These are phyloP conservation scores for Xiphias gladius DNA, from an alignment of 2,113 vertebrate genomes.

Conservation along the genomic window DNA sequence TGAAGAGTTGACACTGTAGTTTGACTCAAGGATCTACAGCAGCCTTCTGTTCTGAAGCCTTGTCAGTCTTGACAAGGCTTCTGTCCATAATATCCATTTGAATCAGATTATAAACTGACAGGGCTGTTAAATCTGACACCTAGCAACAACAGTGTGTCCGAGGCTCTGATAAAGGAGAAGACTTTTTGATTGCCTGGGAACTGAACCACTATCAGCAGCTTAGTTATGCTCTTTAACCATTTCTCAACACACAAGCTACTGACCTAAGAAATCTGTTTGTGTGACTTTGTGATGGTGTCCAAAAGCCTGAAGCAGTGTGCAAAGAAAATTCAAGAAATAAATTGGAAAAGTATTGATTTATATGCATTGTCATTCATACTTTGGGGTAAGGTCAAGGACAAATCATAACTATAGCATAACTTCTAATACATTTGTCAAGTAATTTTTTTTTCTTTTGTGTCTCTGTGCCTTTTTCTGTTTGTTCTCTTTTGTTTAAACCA, in stretches of 20 bases:
- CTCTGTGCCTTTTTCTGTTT: background rate
- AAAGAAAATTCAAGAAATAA: too few species aligned
- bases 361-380: too few species aligned
- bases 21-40: background rate
- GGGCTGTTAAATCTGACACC: too few species aligned
- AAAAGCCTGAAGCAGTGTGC: background rate
- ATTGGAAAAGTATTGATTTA: too few species aligned
- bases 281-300: background rate
- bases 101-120: constrained; percentile 1
- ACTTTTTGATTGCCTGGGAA: background rate
- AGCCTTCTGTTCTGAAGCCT: background rate
- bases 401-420: background rate
- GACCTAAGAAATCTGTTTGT: background rate
- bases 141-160: background rate
- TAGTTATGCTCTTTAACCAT: background rate
- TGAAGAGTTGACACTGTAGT: background rate
- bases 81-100: background rate
- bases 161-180: background rate
- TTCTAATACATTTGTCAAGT: background rate
- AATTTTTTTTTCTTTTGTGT: too few species aligned
- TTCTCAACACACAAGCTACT: background rate
- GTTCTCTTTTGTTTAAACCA: background rate
- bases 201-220: background rate
- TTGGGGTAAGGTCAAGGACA: too few species aligned
- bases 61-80: background rate